Evolutionary conservation across 1,140 invertebrate species (phyloP).

Genomic region (Pogonomyrmex californicus): DNA sequence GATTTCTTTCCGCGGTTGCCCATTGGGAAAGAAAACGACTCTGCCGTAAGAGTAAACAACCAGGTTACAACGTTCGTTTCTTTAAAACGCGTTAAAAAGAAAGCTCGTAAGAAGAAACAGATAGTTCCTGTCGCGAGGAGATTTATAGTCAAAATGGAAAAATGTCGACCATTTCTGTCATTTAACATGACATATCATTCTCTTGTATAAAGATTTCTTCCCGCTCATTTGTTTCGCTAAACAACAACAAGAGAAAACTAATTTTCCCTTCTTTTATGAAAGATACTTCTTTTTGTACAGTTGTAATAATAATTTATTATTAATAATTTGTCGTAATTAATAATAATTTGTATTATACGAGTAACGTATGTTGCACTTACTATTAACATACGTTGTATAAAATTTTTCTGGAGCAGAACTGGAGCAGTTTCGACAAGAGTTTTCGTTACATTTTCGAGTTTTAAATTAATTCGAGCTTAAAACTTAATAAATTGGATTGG

Average conservation of each 20-base stretch:
- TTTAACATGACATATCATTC: slow-evolving; percentile 51
- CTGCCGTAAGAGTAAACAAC: slow-evolving; percentile 62
- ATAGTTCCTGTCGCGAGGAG: slow-evolving; percentile 35
- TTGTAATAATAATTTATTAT: too few relatives aligned
- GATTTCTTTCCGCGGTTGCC: slow-evolving; percentile 31
- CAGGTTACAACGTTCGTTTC: slow-evolving; percentile 62
- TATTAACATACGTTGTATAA: not conserved
- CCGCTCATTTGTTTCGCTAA: not conserved
- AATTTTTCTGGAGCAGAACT: not conserved
- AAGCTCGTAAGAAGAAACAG: slow-evolving; percentile 54
- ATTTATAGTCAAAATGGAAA: slow-evolving; percentile 53
- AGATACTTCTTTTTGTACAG: not conserved
- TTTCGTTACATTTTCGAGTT: not conserved
- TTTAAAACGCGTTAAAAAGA: slow-evolving; percentile 53
- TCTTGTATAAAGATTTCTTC: slow-evolving; percentile 12
- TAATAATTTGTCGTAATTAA: too few relatives aligned
- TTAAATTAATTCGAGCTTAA: not conserved
- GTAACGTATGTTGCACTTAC: not conserved
- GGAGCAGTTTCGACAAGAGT: not conserved
- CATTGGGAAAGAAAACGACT: slow-evolving; percentile 37
- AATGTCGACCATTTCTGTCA: slow-evolving; percentile 30
- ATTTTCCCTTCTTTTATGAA: not conserved
- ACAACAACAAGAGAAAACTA: not conserved
- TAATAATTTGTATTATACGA: not conserved
- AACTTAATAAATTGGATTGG: not conserved